Evolutionary conservation across 2,113 vertebrate species (phyloP), one percentile per base, ranked within the genome.

Genomic region (Lepisosteus osseus): DNA sequence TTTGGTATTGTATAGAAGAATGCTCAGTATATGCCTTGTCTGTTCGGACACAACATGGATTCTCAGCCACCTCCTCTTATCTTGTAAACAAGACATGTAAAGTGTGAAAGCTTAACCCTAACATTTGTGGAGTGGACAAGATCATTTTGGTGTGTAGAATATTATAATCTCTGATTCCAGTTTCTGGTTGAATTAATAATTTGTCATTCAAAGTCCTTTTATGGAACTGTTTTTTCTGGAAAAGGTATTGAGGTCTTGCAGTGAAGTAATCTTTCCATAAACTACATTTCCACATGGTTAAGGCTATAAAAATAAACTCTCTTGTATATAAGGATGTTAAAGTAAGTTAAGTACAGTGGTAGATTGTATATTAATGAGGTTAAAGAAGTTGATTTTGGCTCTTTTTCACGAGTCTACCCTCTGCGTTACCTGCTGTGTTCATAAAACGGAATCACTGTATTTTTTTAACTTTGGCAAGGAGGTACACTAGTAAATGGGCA

Each of bases 211-310:
- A 29, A 29, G 29, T 29, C 29, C 29, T 29, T 29, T 29, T 29
- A 29, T 29, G 29, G 29, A 29, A 29, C 29, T 29, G 29, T 29
- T 29, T 29, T 72, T 61, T 67, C 76, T 68, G 2, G 64, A 12
- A 14, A 67, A 74, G 83, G 88, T 86, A 88, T 88, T 61, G 86
- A 86, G 86, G 83, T 83, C 17, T 40, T 72, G 78, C 87, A 87
- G 85, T 85, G 87, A 87, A 82, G 76, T 78, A 70, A 79, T 1
- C 47, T 51, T 42, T 69, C 79, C 84, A 70, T 81, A 77, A 74
- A 77, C 77, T 78, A 81, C 65, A 70, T 82, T 76, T 86, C 86
- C 83, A 80, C 77, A 80, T 63, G 17, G 61, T 80, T 65, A 71
- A 74, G 68, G 76, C 83, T 79, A 61, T 66, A 45, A 77, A 80